A percentile compares a stretch with the other conserved stretches of the same genome.
These are phyloP conservation scores for Diloba caeruleocephala DNA, from an alignment of 2,888 invertebrate species.

Conservation along the genomic window DNA sequence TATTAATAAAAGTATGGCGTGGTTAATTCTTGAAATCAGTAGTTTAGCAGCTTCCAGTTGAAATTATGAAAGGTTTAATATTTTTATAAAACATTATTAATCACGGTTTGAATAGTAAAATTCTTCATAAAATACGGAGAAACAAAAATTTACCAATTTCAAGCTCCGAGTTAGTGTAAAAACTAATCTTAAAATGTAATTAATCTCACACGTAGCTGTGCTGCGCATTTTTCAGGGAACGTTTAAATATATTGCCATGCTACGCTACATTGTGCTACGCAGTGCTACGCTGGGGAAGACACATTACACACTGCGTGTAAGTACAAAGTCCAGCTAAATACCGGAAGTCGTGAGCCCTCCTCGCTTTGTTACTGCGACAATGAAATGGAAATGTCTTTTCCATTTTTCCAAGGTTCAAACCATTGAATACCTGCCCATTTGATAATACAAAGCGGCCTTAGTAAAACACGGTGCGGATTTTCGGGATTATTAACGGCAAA, in stretches of 20 bases:
- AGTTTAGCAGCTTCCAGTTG: slow-evolving; percentile 21
- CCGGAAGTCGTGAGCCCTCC: slow-evolving; percentile 75
- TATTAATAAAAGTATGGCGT: slow-evolving; percentile 42
- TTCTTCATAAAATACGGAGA: slow-evolving; percentile 54
- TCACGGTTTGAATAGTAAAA: slow-evolving; percentile 57
- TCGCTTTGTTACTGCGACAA: slow-evolving; percentile 77
- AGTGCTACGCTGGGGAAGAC: slow-evolving; percentile 23
- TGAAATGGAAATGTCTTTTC: slow-evolving; percentile 75
- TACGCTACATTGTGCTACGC: slow-evolving; percentile 29
- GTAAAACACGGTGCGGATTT: slow-evolving; percentile 51
- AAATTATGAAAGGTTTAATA: slow-evolving; percentile 37
- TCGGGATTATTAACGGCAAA: slow-evolving; percentile 58
- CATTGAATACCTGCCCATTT: slow-evolving; percentile 60
- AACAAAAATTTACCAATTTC: slow-evolving; percentile 56
- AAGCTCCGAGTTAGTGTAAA: slow-evolving; percentile 58
- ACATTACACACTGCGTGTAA: slow-evolving; percentile 53
- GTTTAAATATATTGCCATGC: slow-evolving; percentile 47
- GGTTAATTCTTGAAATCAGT: slow-evolving; percentile 20
- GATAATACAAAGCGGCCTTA: slow-evolving; percentile 52
- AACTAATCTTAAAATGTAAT: slow-evolving; percentile 64
- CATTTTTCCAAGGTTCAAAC: slow-evolving; percentile 68
- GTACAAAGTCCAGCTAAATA: slow-evolving; percentile 75
- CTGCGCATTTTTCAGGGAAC: slow-evolving; percentile 52
- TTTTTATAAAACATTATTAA: slow-evolving; percentile 52
- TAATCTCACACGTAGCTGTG: slow-evolving; percentile 61